These are phyloP conservation scores for Piezodorus guildinii DNA, from an alignment of 1,140 invertebrate species.

Conservation along the genomic window DNA sequence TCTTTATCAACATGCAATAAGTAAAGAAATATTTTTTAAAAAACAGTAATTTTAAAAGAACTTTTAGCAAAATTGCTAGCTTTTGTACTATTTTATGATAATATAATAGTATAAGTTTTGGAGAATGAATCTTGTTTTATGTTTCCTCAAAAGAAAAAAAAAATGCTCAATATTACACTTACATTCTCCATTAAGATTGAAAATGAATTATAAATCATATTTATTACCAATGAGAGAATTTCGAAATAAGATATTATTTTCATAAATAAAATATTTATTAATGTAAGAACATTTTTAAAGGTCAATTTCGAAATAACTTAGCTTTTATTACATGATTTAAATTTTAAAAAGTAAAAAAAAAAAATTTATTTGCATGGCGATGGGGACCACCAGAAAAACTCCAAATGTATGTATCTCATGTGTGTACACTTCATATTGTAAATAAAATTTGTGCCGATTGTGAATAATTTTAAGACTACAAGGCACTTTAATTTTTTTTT, in stretches of 20 bases:
- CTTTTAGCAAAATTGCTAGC: too few species aligned
- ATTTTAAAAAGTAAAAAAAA: not conserved
- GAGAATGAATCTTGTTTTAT: not conserved
- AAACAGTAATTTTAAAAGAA: too few species aligned
- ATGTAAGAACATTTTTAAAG: not conserved
- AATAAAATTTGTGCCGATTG: constrained; percentile 20
- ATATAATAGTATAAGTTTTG: not conserved
- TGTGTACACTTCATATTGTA: constrained; percentile 20
- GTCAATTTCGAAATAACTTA: not conserved
- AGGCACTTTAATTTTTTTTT: constrained; percentile 3
- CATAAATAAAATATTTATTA: not conserved
- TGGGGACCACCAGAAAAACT: constrained; percentile 23
- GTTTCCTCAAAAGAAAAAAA: not conserved
- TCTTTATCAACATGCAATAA: too few species aligned
- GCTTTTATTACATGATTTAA: not conserved
- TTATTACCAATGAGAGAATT: too few species aligned
- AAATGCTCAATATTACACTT: constrained; percentile 1
- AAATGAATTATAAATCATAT: too few species aligned
- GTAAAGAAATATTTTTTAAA: too few species aligned
- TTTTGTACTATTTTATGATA: too few species aligned
- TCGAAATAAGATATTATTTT: not conserved
- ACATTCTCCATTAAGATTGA: too few species aligned
- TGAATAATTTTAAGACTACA: constrained; percentile 13
- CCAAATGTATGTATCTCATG: constrained; percentile 18
- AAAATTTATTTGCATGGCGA: constrained; percentile 13